Evolutionary conservation across 2,888 invertebrate species (phyloP), one percentile per base, ranked within the genome.

Genomic region (Drosophila hamatofila): DNA sequence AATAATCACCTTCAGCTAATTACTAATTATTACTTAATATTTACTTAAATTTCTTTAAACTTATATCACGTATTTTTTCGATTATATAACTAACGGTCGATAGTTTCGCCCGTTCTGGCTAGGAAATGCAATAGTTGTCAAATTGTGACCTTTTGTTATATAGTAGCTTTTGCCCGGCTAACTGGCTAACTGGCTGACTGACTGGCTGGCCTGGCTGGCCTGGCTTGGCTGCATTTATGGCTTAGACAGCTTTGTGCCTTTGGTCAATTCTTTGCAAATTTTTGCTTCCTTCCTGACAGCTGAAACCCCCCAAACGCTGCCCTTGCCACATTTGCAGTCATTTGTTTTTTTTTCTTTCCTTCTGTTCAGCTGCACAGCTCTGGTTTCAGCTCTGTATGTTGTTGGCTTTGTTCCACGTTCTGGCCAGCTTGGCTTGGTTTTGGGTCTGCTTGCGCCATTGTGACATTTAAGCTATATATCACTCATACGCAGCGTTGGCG

Each of bases 401-500:
- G 49, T 33, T 58, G 49, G 42, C 68, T 72, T 78, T 77, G 65
- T 73, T 12, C 39, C 55, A 51, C 27, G 42, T 42, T 35, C 46
- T 56, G 56, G 49, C 27, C 55, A 62, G n/a, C n/a, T n/a, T n/a
- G 76, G 69, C 62, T 66, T 57, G 11, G 58, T 59, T 59, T 46
- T 60, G 41, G 49, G 46, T 58, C 46, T 63, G 57, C 60, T 60
- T 52, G 54, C 30, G 46, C 60, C 73, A 72, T 83, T 81, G 83
- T 80, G 75, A 46, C 78, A 75, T 81, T 88, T 83, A 85, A 81
- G 84, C 84, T 70, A 84, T 88, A 84, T 84, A 88, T 84, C 86
- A 84, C 88, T 84, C 88, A 84, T 85, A 85, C 88, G 84, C 88
- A 88, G 86, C 72, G 86, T 77, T 76, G 86, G 70, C 80, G 75